Evolutionary conservation across 1,140 invertebrate genomes (phyloP).

Genomic region (Batillaria attramentaria): DNA sequence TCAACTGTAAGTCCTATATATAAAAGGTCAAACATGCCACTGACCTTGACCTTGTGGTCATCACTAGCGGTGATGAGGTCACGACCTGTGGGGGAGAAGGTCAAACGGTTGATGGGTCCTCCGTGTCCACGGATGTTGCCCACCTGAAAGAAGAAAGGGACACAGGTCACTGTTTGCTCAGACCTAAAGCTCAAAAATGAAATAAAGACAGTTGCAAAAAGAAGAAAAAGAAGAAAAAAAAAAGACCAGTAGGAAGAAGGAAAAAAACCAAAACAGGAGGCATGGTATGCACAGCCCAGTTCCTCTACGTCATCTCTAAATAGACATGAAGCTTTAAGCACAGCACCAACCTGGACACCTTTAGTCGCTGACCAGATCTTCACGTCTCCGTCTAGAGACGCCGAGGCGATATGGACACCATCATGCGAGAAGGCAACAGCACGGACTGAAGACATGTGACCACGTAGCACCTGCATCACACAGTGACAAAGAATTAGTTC

Average conservation of each 20-base stretch:
- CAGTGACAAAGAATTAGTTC: too few relatives aligned
- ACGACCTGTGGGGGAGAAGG: conserved; percentile 62
- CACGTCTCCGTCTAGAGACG: conserved; percentile 68
- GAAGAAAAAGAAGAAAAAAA: too few relatives aligned
- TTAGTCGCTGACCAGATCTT: conserved; percentile 69
- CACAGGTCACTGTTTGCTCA: background rate
- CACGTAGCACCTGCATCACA: conserved; percentile 61
- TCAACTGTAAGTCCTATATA: too few relatives aligned
- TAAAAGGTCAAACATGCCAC: conserved; percentile 19
- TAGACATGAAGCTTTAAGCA: too few relatives aligned
- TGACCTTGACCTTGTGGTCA: conserved; percentile 69
- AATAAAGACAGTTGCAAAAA: too few relatives aligned
- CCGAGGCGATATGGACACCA: conserved; percentile 70
- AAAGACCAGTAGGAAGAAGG: too few relatives aligned
- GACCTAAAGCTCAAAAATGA: too few relatives aligned
- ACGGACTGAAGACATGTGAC: conserved; percentile 67
- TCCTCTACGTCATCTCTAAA: too few relatives aligned
- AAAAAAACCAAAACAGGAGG: too few relatives aligned
- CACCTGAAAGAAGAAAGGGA: conserved; percentile 52
- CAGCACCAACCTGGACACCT: conserved; percentile 68
- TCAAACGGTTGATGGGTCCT: conserved; percentile 66
- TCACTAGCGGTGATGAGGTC: conserved; percentile 69
- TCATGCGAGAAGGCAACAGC: conserved; percentile 66
- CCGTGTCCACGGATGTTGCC: conserved; percentile 63
- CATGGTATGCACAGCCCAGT: too few relatives aligned